Percentiles rank a stretch among this genome's conserved stretches.
phyloP scores from a whole-genome alignment of 2,797 vertebrate genomes.

The Synanceia verrucosa region DNA sequence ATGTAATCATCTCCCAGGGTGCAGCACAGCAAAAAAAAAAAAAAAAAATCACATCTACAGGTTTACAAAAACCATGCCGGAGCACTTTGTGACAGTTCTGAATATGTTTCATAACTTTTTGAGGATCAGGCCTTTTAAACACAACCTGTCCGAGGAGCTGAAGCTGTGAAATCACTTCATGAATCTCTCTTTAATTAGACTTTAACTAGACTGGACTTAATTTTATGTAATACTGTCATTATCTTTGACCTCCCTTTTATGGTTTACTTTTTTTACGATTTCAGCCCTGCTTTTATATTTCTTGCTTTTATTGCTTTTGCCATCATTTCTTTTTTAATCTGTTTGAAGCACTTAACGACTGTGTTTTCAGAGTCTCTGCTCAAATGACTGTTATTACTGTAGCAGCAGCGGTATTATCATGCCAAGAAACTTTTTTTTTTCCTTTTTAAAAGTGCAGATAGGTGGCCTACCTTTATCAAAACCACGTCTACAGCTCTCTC shows the following conservation, averaged over 20 bases:
- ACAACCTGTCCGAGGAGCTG: not conserved
- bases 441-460: conserved; percentile 26
- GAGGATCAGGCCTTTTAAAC: conserved; percentile 11
- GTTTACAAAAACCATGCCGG: conserved; percentile 1
- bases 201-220: not conserved
- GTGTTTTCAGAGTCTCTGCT: conserved; percentile 25
- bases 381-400: conserved; percentile 35
- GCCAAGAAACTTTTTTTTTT: conserved; percentile 59
- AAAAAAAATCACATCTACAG: not conserved
- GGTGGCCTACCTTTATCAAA: conserved; percentile 91
- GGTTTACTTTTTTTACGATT: conserved; percentile 33
- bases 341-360: conserved; percentile 31
- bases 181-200: not conserved
- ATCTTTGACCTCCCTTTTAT: conserved; percentile 22
- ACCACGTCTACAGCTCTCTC: conserved; percentile 93
- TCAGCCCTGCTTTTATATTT: conserved; percentile 12
- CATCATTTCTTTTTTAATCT: conserved; percentile 20
- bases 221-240: conserved; percentile 21
- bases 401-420: conserved; percentile 4
- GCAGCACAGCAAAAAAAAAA: conserved; percentile 52
- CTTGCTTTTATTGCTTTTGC: conserved; percentile 27
- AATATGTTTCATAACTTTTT: conserved; percentile 24
- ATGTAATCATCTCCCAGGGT: conserved; percentile 72
- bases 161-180: conserved; percentile 15
- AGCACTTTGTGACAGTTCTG: conserved; percentile 26